Evolutionary conservation across 1,140 invertebrate species (phyloP).

Genomic region (Sogatella furcifera): DNA sequence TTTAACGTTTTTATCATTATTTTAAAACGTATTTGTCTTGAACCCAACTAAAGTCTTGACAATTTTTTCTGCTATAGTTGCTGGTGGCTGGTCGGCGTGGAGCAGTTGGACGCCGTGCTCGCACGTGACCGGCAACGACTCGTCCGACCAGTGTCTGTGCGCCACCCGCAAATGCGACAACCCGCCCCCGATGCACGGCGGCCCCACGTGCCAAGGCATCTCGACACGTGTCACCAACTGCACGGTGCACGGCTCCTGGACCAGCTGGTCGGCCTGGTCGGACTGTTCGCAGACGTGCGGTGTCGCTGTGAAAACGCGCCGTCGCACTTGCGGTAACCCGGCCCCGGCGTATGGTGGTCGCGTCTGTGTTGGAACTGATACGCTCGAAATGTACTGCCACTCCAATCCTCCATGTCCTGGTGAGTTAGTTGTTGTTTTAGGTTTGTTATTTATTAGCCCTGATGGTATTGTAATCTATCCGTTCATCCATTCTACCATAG

Average conservation of each 20-base stretch:
- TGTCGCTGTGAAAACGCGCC: slow-evolving; percentile 65
- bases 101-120: slow-evolving; percentile 52
- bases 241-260: slow-evolving; percentile 79
- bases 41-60: too few species aligned
- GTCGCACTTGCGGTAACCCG: slow-evolving; percentile 70
- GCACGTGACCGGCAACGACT: slow-evolving; percentile 29
- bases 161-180: slow-evolving; percentile 68
- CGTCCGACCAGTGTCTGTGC: slow-evolving; percentile 59
- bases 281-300: slow-evolving; percentile 68
- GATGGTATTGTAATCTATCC: too few species aligned
- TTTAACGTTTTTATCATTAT: too few species aligned
- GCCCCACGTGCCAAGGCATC: slow-evolving; percentile 45
- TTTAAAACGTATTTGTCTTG: too few species aligned
- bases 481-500: too few species aligned
- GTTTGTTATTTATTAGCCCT: too few species aligned
- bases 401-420: slow-evolving; percentile 68
- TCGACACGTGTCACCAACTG: slow-evolving; percentile 55
- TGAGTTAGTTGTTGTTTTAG: slow-evolving; percentile 27
- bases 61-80: slow-evolving; percentile 36
- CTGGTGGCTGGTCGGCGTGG: slow-evolving; percentile 68
- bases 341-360: slow-evolving; percentile 68
- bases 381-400: slow-evolving; percentile 62
- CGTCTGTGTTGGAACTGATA: slow-evolving; percentile 71
- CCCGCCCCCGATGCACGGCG: slow-evolving; percentile 68
- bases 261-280: slow-evolving; percentile 77